Conservation (phyloP, 2,888 invertebrate genomes). For the Pyrgus malvae region DNA sequence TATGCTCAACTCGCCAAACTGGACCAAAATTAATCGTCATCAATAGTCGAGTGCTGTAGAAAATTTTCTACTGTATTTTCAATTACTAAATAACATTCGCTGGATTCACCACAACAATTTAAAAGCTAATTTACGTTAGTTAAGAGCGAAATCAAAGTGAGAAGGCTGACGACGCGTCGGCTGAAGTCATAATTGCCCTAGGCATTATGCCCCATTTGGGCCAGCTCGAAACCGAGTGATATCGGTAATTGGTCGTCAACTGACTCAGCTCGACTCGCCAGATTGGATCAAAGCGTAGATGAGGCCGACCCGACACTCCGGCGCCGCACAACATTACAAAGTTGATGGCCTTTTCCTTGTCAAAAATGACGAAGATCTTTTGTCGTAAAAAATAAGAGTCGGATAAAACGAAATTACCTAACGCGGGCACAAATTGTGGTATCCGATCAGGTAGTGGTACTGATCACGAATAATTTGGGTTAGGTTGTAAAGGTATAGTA, state of each 20-base stretch:
- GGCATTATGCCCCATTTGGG: slow-evolving; percentile 80
- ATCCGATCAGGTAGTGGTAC: slow-evolving; percentile 62
- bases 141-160: slow-evolving; percentile 53
- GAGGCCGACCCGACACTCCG: slow-evolving; percentile 65
- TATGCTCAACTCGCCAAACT: no score
- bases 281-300: slow-evolving; percentile 74
- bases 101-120: slow-evolving; percentile 1
- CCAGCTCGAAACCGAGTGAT: slow-evolving; percentile 70
- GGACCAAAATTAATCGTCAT: no score
- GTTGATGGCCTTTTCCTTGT: slow-evolving; percentile 81
- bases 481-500: background rate
- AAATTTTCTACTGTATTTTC: no score
- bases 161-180: slow-evolving; percentile 28
- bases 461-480: slow-evolving; percentile 15
- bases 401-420: slow-evolving; percentile 73
- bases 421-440: slow-evolving; percentile 71
- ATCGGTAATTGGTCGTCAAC: slow-evolving; percentile 80
- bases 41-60: no score
- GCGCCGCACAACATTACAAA: slow-evolving; percentile 77
- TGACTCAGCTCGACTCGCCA: slow-evolving; percentile 47
- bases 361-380: slow-evolving; percentile 81
- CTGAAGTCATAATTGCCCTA: slow-evolving; percentile 77
- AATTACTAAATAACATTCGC: background rate
- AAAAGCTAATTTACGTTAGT: slow-evolving; percentile 18
- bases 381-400: slow-evolving; percentile 72